phyloP scores from a whole-genome alignment of 2,113 vertebrate genomes.

The Pangasianodon hypophthalmus region DNA sequence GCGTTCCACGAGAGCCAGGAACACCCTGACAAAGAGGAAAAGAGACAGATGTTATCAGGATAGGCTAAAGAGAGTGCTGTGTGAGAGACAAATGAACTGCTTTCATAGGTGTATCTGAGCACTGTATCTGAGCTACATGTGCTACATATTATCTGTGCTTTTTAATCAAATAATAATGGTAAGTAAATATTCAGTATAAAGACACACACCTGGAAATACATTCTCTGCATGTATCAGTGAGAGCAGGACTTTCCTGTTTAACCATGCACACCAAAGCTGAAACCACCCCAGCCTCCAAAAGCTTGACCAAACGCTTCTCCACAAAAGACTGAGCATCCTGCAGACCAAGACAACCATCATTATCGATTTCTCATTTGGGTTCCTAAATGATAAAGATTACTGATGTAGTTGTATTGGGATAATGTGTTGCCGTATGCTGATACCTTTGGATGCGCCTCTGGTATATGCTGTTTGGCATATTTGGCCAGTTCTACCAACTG shows the following conservation, averaged over 20 bases:
- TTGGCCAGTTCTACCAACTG: conserved; percentile 97
- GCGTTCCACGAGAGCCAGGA: conserved; percentile 89
- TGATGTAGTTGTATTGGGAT: background rate
- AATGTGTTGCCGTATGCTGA: background rate
- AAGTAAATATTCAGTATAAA: background rate
- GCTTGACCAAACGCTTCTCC: conserved; percentile 82
- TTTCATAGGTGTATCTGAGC: background rate
- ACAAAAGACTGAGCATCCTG: conserved; percentile 87
- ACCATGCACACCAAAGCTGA: conserved; percentile 92
- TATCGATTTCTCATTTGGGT: background rate
- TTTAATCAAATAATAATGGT: background rate
- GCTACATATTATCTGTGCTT: background rate
- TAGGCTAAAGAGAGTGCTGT: background rate
- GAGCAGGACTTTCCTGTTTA: conserved; percentile 85
- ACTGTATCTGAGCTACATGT: background rate
- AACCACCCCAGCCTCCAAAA: conserved; percentile 86
- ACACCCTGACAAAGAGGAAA: conserved; percentile 75
- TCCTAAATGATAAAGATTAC: background rate
- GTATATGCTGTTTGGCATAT: conserved; percentile 95
- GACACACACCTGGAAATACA: conserved; percentile 86
- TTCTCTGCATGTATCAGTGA: conserved; percentile 87
- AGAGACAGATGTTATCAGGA: conserved; percentile 11
- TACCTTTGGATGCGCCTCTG: conserved; percentile 96
- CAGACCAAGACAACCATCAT: conserved; percentile 4
- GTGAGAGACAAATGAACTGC: background rate